Evolutionary conservation across 2,888 invertebrate genomes (phyloP).

Genomic region (Arrhopalites spinosus): DNA sequence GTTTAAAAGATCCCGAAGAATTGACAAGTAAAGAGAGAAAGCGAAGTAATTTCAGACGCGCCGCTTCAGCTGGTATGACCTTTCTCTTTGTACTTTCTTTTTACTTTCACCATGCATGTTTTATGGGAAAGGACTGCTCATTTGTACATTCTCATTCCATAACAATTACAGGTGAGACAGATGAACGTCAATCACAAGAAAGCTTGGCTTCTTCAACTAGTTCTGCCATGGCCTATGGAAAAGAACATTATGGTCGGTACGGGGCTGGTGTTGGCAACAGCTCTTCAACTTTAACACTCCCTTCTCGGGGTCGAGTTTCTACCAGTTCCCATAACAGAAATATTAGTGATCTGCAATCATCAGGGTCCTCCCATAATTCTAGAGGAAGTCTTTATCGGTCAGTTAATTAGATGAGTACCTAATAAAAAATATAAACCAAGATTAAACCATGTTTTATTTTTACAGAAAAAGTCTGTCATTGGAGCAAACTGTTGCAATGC

Average conservation of each 20-base stretch:
- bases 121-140: too few relatives aligned
- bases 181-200: slow-evolving; percentile 36
- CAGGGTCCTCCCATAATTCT: slow-evolving; percentile 50
- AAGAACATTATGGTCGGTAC: slow-evolving; percentile 46
- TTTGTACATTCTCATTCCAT: too few relatives aligned
- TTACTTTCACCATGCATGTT: too few relatives aligned
- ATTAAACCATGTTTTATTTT: too few relatives aligned
- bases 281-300: slow-evolving; percentile 52
- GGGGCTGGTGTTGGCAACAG: slow-evolving; percentile 30
- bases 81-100: too few relatives aligned
- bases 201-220: slow-evolving; percentile 32
- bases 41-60: slow-evolving; percentile 53
- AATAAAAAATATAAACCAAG: too few relatives aligned
- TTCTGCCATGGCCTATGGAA: slow-evolving; percentile 50
- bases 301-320: slow-evolving; percentile 39
- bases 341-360: slow-evolving; percentile 25
- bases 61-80: slow-evolving; percentile 47
- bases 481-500: slow-evolving; percentile 68
- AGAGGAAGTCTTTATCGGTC: slow-evolving; percentile 64
- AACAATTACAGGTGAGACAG: slow-evolving; percentile 44
- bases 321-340: not conserved
- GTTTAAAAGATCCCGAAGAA: slow-evolving; percentile 51
- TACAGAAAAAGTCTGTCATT: slow-evolving; percentile 71
- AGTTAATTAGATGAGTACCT: too few relatives aligned
- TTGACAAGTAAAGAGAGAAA: slow-evolving; percentile 49